phyloP scores from a whole-genome alignment of 2,888 invertebrate genomes.

The Sarcophaga rosellei region DNA sequence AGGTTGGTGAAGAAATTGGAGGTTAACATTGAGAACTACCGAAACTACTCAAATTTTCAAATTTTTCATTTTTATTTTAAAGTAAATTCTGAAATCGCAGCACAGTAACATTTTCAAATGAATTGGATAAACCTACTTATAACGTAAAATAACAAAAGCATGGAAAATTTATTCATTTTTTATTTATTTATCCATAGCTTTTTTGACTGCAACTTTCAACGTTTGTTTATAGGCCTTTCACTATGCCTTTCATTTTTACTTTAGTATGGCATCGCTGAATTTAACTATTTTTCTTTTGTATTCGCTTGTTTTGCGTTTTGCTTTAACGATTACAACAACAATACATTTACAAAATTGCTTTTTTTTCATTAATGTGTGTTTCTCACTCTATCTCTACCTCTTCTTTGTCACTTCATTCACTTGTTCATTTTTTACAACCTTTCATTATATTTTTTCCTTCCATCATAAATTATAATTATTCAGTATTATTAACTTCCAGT shows the following conservation, averaged over 20 bases:
- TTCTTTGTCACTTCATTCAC: slow-evolving; percentile 59
- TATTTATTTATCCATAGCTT: too few species aligned
- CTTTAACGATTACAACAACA: slow-evolving; percentile 66
- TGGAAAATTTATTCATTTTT: too few species aligned
- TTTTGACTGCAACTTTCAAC: neutral
- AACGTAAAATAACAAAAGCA: too few species aligned
- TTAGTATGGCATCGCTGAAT: slow-evolving; percentile 52
- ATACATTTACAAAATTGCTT: slow-evolving; percentile 60
- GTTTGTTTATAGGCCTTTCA: neutral
- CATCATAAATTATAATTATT: slow-evolving; percentile 39
- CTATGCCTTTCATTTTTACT: neutral
- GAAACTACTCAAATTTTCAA: too few species aligned
- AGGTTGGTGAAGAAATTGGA: too few species aligned
- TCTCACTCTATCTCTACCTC: slow-evolving; percentile 53
- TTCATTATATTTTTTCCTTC: slow-evolving; percentile 38
- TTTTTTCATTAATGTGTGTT: slow-evolving; percentile 24
- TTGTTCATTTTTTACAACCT: slow-evolving; percentile 61
- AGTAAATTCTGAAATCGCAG: too few species aligned
- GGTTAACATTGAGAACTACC: too few species aligned
- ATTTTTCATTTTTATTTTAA: too few species aligned
- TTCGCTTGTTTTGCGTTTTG: slow-evolving; percentile 65
- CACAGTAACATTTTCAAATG: too few species aligned
- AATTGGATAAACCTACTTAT: too few species aligned
- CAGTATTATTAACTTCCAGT: slow-evolving; percentile 20
- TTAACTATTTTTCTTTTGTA: slow-evolving; percentile 59